Evolutionary conservation across 2,888 invertebrate species (phyloP).

Genomic region (Calameuta idolon): DNA sequence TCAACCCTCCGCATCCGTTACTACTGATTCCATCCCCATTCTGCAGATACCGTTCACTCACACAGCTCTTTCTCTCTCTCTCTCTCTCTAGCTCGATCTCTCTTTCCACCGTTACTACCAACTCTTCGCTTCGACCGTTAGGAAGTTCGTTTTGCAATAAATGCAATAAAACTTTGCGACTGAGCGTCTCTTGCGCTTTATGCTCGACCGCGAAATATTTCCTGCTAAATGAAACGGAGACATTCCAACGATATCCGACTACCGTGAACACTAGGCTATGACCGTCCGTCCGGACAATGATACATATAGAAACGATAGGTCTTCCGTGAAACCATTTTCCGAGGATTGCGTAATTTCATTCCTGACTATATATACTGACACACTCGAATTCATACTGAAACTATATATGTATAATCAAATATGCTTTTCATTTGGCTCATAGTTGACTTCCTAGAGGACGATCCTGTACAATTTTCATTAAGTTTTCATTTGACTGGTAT

Average conservation of each 20-base stretch:
- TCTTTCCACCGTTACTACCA: slow-evolving; percentile 11
- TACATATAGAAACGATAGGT: not conserved
- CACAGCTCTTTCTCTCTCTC: slow-evolving; percentile 3
- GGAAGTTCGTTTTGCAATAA: slow-evolving; percentile 52
- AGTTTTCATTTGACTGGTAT: not conserved
- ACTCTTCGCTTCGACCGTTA: not conserved
- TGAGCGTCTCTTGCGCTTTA: not conserved
- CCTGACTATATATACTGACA: not conserved
- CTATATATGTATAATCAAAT: not conserved
- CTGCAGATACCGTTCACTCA: not conserved
- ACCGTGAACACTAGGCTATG: not conserved
- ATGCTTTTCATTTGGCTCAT: not conserved
- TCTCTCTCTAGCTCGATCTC: slow-evolving; percentile 2
- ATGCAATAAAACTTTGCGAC: slow-evolving; percentile 50
- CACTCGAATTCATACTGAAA: not conserved
- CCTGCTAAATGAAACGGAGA: slow-evolving; percentile 52
- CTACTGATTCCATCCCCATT: not conserved
- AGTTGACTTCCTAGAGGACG: not conserved
- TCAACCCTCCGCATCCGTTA: not conserved
- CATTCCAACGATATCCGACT: slow-evolving; percentile 34
- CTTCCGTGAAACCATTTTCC: not conserved
- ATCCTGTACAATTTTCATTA: not conserved
- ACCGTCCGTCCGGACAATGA: not conserved
- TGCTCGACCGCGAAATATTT: slow-evolving; percentile 38
- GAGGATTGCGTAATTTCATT: not conserved